These are phyloP conservation scores for Melanerpes aurifrons DNA, from an alignment of 2,113 vertebrate genomes.

Conservation along the genomic window DNA sequence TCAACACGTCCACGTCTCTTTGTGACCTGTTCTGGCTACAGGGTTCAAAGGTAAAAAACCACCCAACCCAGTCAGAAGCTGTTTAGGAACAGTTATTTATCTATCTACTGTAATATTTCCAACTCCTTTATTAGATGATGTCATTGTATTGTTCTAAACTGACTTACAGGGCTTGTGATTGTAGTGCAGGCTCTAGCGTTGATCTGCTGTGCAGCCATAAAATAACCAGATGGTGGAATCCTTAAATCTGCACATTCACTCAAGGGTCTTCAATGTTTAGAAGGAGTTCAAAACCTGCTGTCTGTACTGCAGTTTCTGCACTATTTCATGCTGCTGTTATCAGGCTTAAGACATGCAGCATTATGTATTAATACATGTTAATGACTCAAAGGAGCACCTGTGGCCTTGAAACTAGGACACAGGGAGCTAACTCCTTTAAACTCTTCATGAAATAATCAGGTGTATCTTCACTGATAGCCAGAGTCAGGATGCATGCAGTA, in stretches of 20 bases:
- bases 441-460: neutral
- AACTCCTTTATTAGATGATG: neutral
- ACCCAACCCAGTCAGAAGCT: neutral
- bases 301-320: neutral
- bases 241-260: neutral
- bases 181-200: neutral
- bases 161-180: neutral
- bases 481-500: neutral
- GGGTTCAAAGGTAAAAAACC: neutral
- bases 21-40: slow-evolving; percentile 72
- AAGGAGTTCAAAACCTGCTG: neutral
- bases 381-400: neutral
- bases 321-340: neutral
- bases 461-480: neutral
- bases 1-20: slow-evolving; percentile 61
- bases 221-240: neutral
- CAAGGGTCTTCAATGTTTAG: neutral
- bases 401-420: neutral
- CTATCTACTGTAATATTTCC: neutral
- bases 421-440: neutral
- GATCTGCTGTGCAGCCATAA: neutral
- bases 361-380: neutral
- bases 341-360: neutral
- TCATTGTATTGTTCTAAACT: neutral
- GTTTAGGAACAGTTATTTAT: neutral